These are phyloP conservation scores for Tenthredo notha DNA, from an alignment of 2,888 invertebrate species.

Conservation along the genomic window DNA sequence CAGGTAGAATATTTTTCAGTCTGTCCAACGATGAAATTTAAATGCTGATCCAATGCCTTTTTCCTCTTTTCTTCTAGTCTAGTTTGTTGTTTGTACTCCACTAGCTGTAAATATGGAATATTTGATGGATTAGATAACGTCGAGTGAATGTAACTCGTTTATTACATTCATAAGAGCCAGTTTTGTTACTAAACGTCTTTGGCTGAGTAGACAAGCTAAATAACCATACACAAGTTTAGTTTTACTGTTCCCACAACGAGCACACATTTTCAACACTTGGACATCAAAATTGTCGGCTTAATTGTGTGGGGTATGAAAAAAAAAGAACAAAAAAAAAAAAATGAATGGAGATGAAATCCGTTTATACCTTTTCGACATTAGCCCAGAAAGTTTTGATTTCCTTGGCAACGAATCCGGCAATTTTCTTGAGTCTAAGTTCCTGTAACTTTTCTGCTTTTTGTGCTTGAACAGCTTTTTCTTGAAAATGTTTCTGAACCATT, in stretches of 20 bases:
- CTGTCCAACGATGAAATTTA: constrained; percentile 98
- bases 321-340: not conserved
- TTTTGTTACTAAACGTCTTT: constrained; percentile 62
- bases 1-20: constrained; percentile 98
- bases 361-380: constrained; percentile 93
- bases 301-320: constrained; percentile 73
- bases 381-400: constrained; percentile 97
- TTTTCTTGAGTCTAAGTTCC: constrained; percentile 90
- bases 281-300: constrained; percentile 76
- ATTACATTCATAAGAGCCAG: constrained; percentile 8
- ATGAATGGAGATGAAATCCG: not conserved
- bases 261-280: constrained; percentile 72
- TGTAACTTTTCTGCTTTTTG: constrained; percentile 96
- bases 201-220: constrained; percentile 54
- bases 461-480: constrained; percentile 93
- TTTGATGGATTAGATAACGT: constrained; percentile 51
- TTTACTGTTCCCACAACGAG: constrained; percentile 78
- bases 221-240: constrained; percentile 61
- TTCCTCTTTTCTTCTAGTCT: constrained; percentile 96
- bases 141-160: constrained; percentile 43
- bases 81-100: constrained; percentile 95
- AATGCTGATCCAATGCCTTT: constrained; percentile 96
- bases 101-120: constrained; percentile 81
- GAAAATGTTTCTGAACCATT: constrained; percentile 95
- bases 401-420: constrained; percentile 94